Evolutionary conservation across 1,140 invertebrate species (phyloP), one percentile per base, ranked within the genome.

Genomic region (Pseudachorutes palmiensis): DNA sequence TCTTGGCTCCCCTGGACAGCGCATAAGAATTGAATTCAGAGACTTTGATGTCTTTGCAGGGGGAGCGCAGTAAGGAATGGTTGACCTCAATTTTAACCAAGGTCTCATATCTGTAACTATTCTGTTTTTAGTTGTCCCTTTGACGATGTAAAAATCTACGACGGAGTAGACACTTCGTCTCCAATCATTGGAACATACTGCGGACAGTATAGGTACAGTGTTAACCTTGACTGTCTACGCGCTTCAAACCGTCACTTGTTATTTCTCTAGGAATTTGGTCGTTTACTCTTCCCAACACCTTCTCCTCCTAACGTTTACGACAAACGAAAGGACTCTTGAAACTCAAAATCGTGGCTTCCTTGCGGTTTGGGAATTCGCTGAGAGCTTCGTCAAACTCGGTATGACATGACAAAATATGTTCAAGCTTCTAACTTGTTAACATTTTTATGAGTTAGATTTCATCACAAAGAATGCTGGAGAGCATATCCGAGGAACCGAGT

Each of bases 11-110:
- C 83, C 84, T 29, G 88, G 89, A 64, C 92, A 99, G 81, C 83
- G 97, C 75, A 91, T 99, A 72, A 87, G 93, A 69, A 83, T 99
- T 69, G 93, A 94, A 80, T 99, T 99, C 82, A 84, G 92, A 74
- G 97, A 99, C 81, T 98, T 99, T 81, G 95, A 98, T 80, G 85
- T 99, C 63, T 98, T 97, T 82, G 97, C 92, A 81, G 97, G 97
- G 73, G 97, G 96, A 74, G 88, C 94, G 76, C 97, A 99, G 95
- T 98, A 82, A 92, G 90, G 89, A 79, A 70, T 66, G 96, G 99
- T 94, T 98, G 82, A 91, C 90, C 89, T 78, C 71, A 67, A 30
- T 12, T 31, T 63, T 33, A 2, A 28, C 31, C 26, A 0, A 57
- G n/a, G n/a, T n/a, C n/a, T n/a, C n/a, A n/a, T n/a, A n/a, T n/a